A percentile compares a stretch with the other conserved stretches of the same genome.
Conservation (phyloP, 2,113 vertebrate genomes). For the Chionodraco myersi region DNA sequence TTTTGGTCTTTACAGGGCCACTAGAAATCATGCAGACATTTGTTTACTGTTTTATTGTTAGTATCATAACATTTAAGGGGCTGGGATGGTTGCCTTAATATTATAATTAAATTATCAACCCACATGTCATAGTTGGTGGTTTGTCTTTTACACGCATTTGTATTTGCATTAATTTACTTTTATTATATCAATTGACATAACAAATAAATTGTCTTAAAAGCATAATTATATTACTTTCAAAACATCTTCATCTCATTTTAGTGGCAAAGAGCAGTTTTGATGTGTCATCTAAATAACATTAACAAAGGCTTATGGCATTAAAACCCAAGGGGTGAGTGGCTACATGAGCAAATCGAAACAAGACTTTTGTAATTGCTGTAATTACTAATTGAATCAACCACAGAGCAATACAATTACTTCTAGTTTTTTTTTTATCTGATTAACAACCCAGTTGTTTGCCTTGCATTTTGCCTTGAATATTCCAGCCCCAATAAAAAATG, state of each 20-base stretch:
- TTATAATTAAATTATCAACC: slow-evolving; percentile 27
- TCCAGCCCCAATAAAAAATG: neutral
- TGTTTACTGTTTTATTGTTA: slow-evolving; percentile 43
- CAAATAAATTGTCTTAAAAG: slow-evolving; percentile 31
- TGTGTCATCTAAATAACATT: slow-evolving; percentile 50
- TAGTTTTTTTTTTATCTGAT: slow-evolving; percentile 33
- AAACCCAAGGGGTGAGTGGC: slow-evolving; percentile 39
- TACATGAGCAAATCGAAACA: slow-evolving; percentile 56
- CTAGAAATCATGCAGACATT: slow-evolving; percentile 33
- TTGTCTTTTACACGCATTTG: slow-evolving; percentile 1
- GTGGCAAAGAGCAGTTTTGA: slow-evolving; percentile 27
- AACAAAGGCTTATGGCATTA: slow-evolving; percentile 49
- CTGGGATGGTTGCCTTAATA: slow-evolving; percentile 39
- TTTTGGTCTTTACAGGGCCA: slow-evolving; percentile 29
- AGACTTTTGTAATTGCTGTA: slow-evolving; percentile 40
- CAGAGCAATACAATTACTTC: slow-evolving; percentile 31
- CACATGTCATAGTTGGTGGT: neutral
- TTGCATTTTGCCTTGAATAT: slow-evolving; percentile 1
- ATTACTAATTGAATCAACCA: slow-evolving; percentile 45
- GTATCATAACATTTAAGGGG: slow-evolving; percentile 47
- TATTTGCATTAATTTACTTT: slow-evolving; percentile 20
- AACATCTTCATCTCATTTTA: slow-evolving; percentile 36
- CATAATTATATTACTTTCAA: slow-evolving; percentile 24
- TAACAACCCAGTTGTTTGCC: slow-evolving; percentile 23
- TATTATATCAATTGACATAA: slow-evolving; percentile 9